These are phyloP conservation scores for Panopea generosa DNA, from an alignment of 2,888 invertebrate genomes.

Conservation along the genomic window DNA sequence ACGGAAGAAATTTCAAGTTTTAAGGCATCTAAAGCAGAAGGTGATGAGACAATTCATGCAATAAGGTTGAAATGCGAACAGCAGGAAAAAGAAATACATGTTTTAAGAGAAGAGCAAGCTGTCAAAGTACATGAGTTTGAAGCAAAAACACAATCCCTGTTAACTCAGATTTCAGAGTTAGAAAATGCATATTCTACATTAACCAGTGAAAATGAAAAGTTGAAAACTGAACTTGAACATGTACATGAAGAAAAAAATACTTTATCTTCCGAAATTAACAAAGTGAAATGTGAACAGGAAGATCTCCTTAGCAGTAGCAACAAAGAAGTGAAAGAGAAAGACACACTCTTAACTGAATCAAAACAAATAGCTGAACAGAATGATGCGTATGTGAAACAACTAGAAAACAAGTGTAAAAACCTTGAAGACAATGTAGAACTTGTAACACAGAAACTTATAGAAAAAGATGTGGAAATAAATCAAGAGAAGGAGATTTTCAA, in stretches of 20 bases:
- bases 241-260: conserved; percentile 56
- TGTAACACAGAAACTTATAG: conserved; percentile 13
- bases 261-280: conserved; percentile 24
- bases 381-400: conserved; percentile 8
- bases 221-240: conserved; percentile 44
- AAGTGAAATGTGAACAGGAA: conserved; percentile 2
- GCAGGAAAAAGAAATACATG: conserved; percentile 88
- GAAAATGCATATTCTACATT: conserved; percentile 66
- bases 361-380: no score
- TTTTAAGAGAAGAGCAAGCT: conserved; percentile 67
- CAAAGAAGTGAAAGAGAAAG: conserved; percentile 34
- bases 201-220: conserved; percentile 30
- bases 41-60: conserved; percentile 4
- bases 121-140: conserved; percentile 85
- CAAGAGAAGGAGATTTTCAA: not conserved
- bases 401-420: conserved; percentile 16
- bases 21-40: not conserved
- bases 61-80: conserved; percentile 67
- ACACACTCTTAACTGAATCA: not conserved
- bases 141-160: conserved; percentile 71
- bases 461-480: conserved; percentile 25
- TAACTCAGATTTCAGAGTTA: conserved; percentile 74
- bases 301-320: not conserved
- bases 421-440: conserved; percentile 27
- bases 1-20: not conserved